Percentiles rank a stretch among this genome's conserved stretches.
Conservation (phyloP, 2,113 vertebrate genomes). For the Danionella cerebrum region DNA sequence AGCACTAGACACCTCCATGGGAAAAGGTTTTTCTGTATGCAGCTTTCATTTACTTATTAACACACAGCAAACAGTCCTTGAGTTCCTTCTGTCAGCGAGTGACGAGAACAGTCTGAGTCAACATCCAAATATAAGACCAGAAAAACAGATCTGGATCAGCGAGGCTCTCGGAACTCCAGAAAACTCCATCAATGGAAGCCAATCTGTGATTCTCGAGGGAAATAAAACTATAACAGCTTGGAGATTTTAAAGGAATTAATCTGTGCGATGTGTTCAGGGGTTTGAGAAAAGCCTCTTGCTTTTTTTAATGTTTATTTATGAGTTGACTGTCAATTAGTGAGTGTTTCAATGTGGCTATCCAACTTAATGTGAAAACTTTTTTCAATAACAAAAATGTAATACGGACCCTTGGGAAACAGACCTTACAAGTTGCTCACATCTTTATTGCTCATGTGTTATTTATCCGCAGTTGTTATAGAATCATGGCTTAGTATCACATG, state of each 20-base stretch:
- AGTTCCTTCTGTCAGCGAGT: conserved; percentile 1
- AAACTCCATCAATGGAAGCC: not conserved
- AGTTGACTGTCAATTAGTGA: not conserved
- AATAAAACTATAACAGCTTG: not conserved
- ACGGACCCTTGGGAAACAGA: too few species aligned
- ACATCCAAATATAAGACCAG: not conserved
- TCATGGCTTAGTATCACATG: too few species aligned
- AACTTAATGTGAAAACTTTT: too few species aligned
- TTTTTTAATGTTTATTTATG: not conserved
- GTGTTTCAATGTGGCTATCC: too few species aligned
- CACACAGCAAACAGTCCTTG: conserved; percentile 15
- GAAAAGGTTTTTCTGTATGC: conserved; percentile 3
- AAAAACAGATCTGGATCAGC: not conserved
- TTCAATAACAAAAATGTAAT: too few species aligned
- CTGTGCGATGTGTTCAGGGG: not conserved
- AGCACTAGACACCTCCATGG: not conserved
- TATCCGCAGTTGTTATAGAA: too few species aligned
- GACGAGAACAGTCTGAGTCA: conserved; percentile 6
- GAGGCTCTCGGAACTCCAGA: not conserved
- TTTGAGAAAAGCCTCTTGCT: not conserved
- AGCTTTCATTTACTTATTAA: conserved; percentile 27
- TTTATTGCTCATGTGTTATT: too few species aligned
- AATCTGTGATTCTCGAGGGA: not conserved
- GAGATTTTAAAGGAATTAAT: too few species aligned
- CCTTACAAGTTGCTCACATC: too few species aligned